phyloP scores from a whole-genome alignment of 2,888 invertebrate species.

The Nudaria mundana region DNA sequence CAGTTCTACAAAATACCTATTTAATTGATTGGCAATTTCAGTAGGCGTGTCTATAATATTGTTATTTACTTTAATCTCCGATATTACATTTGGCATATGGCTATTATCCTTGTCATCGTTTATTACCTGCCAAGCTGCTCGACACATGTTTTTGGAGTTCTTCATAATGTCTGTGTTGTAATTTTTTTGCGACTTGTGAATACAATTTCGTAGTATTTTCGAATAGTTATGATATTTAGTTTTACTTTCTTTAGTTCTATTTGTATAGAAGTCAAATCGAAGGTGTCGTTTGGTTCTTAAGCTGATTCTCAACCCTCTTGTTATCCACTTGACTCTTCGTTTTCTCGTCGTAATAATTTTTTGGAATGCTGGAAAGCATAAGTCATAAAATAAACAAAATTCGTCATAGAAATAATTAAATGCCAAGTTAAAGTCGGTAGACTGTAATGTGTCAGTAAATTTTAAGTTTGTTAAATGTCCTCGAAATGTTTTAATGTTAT shows the following conservation, averaged over 20 bases:
- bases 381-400: not conserved
- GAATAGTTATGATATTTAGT: not conserved
- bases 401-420: not conserved
- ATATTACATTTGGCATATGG: not conserved
- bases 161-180: not conserved
- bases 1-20: not conserved
- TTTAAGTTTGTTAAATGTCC: not conserved
- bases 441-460: not conserved
- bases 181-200: not conserved
- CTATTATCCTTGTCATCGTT: not conserved
- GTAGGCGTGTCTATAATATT: not conserved
- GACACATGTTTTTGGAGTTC: not conserved
- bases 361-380: not conserved
- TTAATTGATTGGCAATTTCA: not conserved
- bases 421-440: not conserved
- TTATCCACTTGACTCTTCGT: not conserved
- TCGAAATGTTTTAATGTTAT: not conserved
- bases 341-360: not conserved
- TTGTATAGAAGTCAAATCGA: not conserved
- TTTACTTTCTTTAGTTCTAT: conserved; percentile 1
- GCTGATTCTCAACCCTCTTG: not conserved
- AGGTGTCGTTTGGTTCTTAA: not conserved
- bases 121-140: not conserved
- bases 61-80: not conserved
- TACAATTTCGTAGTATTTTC: conserved; percentile 2